phyloP scores from a whole-genome alignment of 2,888 invertebrate genomes.

The Uloborus plumipes region DNA sequence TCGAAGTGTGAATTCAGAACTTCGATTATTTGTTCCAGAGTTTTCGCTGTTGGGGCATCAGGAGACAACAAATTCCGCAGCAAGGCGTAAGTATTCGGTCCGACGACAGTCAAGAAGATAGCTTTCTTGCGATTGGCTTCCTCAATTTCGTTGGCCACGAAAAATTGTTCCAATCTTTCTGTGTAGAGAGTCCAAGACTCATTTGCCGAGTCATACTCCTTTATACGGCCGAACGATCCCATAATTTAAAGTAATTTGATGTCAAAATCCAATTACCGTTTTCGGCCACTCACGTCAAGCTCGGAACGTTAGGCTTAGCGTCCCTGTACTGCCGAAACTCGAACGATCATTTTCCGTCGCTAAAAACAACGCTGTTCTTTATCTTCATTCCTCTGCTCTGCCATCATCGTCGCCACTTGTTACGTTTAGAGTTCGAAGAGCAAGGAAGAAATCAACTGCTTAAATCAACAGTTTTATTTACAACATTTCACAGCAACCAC shows the following conservation, averaged over 20 bases:
- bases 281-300: too few relatives aligned
- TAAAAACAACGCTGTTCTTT: too few relatives aligned
- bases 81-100: conserved; percentile 5
- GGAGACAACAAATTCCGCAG: conserved; percentile 10
- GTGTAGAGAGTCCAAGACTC: conserved; percentile 2
- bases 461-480: too few relatives aligned
- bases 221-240: background rate
- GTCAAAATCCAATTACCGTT: too few relatives aligned
- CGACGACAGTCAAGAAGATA: conserved; percentile 12
- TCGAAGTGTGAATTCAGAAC: conserved; percentile 2
- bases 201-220: background rate
- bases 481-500: too few relatives aligned
- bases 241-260: background rate
- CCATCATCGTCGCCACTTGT: too few relatives aligned
- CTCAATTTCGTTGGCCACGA: conserved; percentile 6
- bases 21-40: background rate
- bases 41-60: background rate
- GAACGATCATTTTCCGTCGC: too few relatives aligned
- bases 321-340: too few relatives aligned
- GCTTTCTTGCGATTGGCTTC: background rate
- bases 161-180: conserved; percentile 4
- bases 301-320: too few relatives aligned
- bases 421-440: too few relatives aligned
- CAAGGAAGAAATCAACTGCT: too few relatives aligned
- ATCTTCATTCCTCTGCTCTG: too few relatives aligned